A percentile compares a stretch with the other conserved stretches of the same genome.
phyloP scores from a whole-genome alignment of 2,113 vertebrate genomes.

The Stigmatopora nigra region DNA sequence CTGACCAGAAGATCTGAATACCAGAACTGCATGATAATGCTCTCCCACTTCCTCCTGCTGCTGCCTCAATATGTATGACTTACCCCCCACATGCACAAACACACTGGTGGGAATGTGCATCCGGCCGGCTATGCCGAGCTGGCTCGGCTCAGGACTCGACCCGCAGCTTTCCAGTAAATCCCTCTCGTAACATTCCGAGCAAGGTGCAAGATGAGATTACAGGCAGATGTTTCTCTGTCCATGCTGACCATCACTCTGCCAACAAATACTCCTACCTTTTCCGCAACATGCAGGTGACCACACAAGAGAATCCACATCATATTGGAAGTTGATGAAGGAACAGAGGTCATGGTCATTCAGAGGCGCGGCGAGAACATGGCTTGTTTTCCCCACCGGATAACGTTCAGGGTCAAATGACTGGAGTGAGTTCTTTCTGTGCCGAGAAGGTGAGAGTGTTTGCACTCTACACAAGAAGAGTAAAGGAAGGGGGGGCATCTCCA shows the following conservation, averaged over 20 bases:
- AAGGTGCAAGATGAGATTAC: slow-evolving; percentile 32
- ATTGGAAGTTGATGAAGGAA: slow-evolving; percentile 2
- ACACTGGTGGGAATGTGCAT: slow-evolving; percentile 33
- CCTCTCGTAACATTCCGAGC: slow-evolving; percentile 26
- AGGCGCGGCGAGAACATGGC: slow-evolving; percentile 23
- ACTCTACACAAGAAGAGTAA: slow-evolving; percentile 45
- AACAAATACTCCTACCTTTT: slow-evolving; percentile 46
- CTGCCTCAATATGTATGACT: slow-evolving; percentile 23
- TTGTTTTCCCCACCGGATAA: slow-evolving; percentile 19
- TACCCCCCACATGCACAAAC: slow-evolving; percentile 17
- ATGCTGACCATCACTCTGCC: slow-evolving; percentile 14
- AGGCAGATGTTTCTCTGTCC: slow-evolving; percentile 31
- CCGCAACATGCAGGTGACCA: slow-evolving; percentile 33
- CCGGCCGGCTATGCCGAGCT: slow-evolving; percentile 18
- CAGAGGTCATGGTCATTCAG: not conserved
- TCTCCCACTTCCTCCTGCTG: slow-evolving; percentile 26
- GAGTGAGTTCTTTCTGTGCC: slow-evolving; percentile 44
- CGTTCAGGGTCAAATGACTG: slow-evolving; percentile 40
- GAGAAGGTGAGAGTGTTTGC: slow-evolving; percentile 59
- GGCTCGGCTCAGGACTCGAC: slow-evolving; percentile 18
- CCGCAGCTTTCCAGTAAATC: slow-evolving; percentile 31
- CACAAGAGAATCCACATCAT: slow-evolving; percentile 15
- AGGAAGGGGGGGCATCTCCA: slow-evolving; percentile 56
- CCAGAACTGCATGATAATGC: slow-evolving; percentile 54
- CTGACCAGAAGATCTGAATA: slow-evolving; percentile 50